Evolutionary conservation across 1,140 invertebrate genomes (phyloP).

Genomic region (Metaphire vulgaris): DNA sequence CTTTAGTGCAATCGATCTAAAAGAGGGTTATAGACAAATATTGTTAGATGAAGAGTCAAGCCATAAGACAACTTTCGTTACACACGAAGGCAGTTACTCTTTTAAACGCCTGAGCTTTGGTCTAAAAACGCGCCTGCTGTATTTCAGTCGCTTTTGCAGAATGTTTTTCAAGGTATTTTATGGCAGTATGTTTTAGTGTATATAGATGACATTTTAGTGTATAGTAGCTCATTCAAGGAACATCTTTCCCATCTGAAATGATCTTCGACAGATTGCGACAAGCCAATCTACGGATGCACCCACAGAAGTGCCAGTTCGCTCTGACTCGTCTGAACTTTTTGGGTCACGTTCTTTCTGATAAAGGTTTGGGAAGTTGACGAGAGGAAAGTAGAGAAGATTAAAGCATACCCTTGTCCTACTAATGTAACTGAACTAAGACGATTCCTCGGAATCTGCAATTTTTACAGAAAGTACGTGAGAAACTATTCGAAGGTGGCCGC

Average conservation of each 20-base stretch:
- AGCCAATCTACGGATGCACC: background rate
- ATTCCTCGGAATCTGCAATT: background rate
- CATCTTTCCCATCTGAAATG: background rate
- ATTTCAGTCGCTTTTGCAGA: background rate
- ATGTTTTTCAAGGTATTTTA: background rate
- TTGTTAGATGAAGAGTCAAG: background rate
- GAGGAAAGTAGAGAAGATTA: background rate
- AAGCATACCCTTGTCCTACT: background rate
- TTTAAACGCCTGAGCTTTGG: background rate
- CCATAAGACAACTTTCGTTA: background rate
- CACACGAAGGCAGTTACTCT: background rate
- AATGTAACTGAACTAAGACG: background rate
- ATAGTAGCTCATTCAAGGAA: background rate
- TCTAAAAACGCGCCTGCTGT: background rate
- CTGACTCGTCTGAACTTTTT: background rate
- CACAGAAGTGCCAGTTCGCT: background rate
- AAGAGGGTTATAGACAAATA: background rate
- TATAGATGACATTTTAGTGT: background rate
- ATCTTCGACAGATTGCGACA: background rate
- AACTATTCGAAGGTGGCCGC: background rate
- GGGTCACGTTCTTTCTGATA: background rate
- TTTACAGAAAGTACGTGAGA: background rate
- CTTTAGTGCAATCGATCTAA: background rate
- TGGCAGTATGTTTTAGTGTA: background rate
- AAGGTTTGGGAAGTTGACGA: background rate